Percentiles rank a stretch among this genome's conserved stretches.
phyloP scores from a whole-genome alignment of 2,797 vertebrate species.

The Tangara arthus region DNA sequence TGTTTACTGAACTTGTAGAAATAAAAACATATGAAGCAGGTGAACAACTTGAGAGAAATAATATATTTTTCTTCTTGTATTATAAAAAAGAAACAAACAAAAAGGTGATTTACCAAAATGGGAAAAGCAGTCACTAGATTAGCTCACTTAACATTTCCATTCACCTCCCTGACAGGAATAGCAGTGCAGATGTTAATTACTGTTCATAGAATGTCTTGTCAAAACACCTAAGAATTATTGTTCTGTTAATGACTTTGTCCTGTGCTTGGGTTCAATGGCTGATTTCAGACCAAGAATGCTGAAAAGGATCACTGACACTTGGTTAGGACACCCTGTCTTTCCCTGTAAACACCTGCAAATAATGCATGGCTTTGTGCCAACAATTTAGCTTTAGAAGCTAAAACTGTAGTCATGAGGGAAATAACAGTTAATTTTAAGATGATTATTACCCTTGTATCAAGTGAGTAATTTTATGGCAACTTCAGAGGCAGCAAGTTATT shows the following conservation, averaged over 20 bases:
- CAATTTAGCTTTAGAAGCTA: conserved; percentile 3
- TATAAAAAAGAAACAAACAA: neutral
- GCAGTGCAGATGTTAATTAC: conserved; percentile 43
- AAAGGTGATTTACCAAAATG: neutral
- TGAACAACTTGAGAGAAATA: neutral
- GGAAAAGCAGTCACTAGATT: neutral
- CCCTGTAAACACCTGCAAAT: neutral
- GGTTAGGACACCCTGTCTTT: neutral
- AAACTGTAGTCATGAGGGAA: conserved; percentile 9
- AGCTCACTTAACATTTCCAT: conserved; percentile 16
- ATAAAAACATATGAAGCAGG: neutral
- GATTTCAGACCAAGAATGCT: neutral
- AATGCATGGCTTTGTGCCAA: conserved; percentile 9
- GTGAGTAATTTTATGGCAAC: conserved; percentile 21
- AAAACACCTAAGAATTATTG: conserved; percentile 37
- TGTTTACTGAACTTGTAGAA: neutral
- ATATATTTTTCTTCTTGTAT: neutral
- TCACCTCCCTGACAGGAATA: neutral
- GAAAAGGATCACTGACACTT: conserved; percentile 10
- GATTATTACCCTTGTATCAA: conserved; percentile 5
- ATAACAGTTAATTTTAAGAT: conserved; percentile 18
- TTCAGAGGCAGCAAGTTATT: neutral
- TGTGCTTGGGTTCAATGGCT: neutral
- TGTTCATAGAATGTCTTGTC: neutral
- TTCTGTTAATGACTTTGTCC: neutral